phyloP scores from a whole-genome alignment of 1,140 invertebrate species.

The Mactra quadrangularis region DNA sequence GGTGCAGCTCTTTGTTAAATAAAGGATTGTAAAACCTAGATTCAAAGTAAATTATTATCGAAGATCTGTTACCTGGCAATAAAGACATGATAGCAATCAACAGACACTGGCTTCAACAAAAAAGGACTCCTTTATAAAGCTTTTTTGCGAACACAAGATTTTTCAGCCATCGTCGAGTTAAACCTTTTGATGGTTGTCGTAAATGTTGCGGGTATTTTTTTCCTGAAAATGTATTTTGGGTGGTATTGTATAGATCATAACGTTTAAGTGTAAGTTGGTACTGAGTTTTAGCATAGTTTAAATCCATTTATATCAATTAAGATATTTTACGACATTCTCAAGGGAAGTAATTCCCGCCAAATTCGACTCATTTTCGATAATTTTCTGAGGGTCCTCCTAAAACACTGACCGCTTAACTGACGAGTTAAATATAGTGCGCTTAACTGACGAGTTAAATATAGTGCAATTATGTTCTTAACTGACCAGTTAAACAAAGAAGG shows the following conservation, averaged over 20 bases:
- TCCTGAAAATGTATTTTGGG: too few species aligned
- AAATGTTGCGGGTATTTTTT: not conserved
- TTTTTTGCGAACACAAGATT: conserved; percentile 22
- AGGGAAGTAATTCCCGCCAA: conserved; percentile 17
- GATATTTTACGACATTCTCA: not conserved
- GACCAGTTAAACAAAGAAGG: too few species aligned
- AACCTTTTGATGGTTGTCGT: conserved; percentile 32
- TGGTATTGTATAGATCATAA: too few species aligned
- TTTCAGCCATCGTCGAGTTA: conserved; percentile 42
- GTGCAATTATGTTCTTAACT: too few species aligned
- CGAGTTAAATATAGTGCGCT: too few species aligned
- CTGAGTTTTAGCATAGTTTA: not conserved
- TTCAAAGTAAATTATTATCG: too few species aligned
- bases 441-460: too few species aligned
- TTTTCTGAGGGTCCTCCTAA: too few species aligned
- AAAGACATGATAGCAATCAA: conserved; percentile 4
- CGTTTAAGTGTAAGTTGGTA: too few species aligned
- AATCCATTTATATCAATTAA: not conserved
- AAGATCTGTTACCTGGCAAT: conserved; percentile 23
- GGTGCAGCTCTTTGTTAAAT: not conserved
- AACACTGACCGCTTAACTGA: too few species aligned
- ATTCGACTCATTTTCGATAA: too few species aligned
- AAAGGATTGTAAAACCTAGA: not conserved
- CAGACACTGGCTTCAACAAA: not conserved
- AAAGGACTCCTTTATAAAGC: not conserved